Conservation (phyloP, 2,888 invertebrate species). For the Drosophila pseudotakahashii region DNA sequence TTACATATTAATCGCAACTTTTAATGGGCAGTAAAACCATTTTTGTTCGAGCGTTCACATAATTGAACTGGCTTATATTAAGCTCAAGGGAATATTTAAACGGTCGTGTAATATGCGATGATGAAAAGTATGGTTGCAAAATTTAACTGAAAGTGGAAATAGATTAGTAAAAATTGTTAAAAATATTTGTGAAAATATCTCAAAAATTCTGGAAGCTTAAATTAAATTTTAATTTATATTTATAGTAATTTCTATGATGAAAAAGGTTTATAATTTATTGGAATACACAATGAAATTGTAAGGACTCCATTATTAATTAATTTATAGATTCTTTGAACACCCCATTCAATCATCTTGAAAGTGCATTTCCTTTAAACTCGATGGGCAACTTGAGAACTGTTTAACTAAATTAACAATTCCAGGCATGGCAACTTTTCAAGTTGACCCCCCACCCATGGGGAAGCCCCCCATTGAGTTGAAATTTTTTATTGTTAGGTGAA, state of each 20-base stretch:
- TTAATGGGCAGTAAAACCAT: slow-evolving; percentile 61
- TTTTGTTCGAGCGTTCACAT: slow-evolving; percentile 52
- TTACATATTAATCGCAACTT: slow-evolving; percentile 74
- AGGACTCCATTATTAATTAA: slow-evolving; percentile 9
- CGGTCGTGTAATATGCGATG: not conserved
- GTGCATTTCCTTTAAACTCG: slow-evolving; percentile 5
- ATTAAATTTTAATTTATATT: too few relatives aligned
- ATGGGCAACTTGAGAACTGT: slow-evolving; percentile 50
- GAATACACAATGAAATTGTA: too few relatives aligned
- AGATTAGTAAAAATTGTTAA: too few relatives aligned
- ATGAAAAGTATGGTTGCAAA: not conserved
- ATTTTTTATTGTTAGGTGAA: slow-evolving; percentile 67
- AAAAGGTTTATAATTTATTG: too few relatives aligned
- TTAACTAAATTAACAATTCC: slow-evolving; percentile 77
- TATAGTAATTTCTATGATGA: too few relatives aligned
- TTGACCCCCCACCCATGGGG: not conserved
- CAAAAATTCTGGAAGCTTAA: too few relatives aligned
- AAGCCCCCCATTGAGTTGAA: slow-evolving; percentile 38
- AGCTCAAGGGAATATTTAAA: slow-evolving; percentile 21
- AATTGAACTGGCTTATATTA: slow-evolving; percentile 45
- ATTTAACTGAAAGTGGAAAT: not conserved
- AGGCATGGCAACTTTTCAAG: slow-evolving; percentile 66
- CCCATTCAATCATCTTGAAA: slow-evolving; percentile 22
- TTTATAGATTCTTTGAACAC: not conserved
- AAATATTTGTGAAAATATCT: too few relatives aligned